phyloP scores from a whole-genome alignment of 1,140 invertebrate species.

The Lasioglossum albipes region DNA sequence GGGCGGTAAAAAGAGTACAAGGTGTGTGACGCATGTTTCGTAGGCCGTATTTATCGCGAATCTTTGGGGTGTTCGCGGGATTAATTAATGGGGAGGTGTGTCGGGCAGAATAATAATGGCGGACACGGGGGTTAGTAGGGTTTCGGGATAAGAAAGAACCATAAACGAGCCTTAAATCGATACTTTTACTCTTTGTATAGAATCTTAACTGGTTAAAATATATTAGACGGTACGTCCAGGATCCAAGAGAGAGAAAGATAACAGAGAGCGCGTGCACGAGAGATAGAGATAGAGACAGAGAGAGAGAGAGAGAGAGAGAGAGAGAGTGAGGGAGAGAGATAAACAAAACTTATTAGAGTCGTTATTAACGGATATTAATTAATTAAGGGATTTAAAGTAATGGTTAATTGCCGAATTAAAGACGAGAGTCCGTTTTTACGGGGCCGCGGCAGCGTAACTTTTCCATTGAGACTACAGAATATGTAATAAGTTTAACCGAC shows the following conservation, averaged over 20 bases:
- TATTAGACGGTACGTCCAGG: conserved; percentile 56
- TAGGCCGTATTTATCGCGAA: neutral
- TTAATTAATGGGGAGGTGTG: neutral
- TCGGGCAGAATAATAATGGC: neutral
- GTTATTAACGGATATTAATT: conserved; percentile 70
- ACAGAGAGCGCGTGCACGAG: neutral
- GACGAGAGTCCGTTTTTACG: conserved; percentile 21
- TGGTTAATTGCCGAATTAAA: conserved; percentile 55
- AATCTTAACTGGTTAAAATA: conserved; percentile 49
- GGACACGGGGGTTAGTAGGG: neutral
- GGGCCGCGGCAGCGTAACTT: neutral
- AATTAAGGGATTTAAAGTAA: conserved; percentile 68
- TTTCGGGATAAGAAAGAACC: conserved; percentile 55
- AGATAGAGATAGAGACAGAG: too few relatives aligned
- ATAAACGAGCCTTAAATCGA: conserved; percentile 73
- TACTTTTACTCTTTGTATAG: conserved; percentile 63
- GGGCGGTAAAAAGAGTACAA: conserved; percentile 39
- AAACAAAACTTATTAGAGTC: conserved; percentile 68
- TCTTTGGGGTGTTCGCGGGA: conserved; percentile 1
- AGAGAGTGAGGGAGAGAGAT: conserved; percentile 12
- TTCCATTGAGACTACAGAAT: neutral
- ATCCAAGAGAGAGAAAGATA: conserved; percentile 31
- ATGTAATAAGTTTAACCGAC: conserved; percentile 15
- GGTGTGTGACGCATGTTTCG: conserved; percentile 19
- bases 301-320: too few relatives aligned